Percentiles rank a stretch among this genome's conserved stretches.
These are phyloP conservation scores for Andrena trimmerana DNA, from an alignment of 2,888 invertebrate genomes.

Conservation along the genomic window DNA sequence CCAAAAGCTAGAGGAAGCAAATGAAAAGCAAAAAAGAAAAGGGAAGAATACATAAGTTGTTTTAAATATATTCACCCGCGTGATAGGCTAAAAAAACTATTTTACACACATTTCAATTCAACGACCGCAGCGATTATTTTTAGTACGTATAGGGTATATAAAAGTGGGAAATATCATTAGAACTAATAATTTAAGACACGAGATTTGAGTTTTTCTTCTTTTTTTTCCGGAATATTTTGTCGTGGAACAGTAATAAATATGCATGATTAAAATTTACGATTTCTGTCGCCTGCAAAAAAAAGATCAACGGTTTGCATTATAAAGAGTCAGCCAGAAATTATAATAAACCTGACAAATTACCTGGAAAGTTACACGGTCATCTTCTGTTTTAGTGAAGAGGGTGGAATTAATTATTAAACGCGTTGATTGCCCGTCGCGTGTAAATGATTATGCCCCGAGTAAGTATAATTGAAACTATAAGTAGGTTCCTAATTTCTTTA, in stretches of 20 bases:
- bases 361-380: neutral
- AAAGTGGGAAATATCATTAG: too few relatives aligned
- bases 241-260: neutral
- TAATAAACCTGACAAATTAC: neutral
- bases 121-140: neutral
- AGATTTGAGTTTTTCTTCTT: too few relatives aligned
- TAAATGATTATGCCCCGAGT: too few relatives aligned
- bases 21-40: conserved; percentile 85
- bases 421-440: too few relatives aligned
- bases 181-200: too few relatives aligned
- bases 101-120: neutral
- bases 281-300: too few relatives aligned
- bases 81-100: neutral
- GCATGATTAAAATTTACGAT: too few relatives aligned
- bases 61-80: neutral
- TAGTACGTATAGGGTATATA: neutral
- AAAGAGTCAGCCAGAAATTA: neutral
- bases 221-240: neutral
- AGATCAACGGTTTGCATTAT: neutral
- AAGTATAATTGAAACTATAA: too few relatives aligned
- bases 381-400: neutral
- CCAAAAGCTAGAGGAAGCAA: conserved; percentile 86
- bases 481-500: too few relatives aligned
- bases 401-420: too few relatives aligned
- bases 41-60: conserved; percentile 56